Conservation (phyloP, 2,797 vertebrate species). For the Lithobates sylvaticus region DNA sequence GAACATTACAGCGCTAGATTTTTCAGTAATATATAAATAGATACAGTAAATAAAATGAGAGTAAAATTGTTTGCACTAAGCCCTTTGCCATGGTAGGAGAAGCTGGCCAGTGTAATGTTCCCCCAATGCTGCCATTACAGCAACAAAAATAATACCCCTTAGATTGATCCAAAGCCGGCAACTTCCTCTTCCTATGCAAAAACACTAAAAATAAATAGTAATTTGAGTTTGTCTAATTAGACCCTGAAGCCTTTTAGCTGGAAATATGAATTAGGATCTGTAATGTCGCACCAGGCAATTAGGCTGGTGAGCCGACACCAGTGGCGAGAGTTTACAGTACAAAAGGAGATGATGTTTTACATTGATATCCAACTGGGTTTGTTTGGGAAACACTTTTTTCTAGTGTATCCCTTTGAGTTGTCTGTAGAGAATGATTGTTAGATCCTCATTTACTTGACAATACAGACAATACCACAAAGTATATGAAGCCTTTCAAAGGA, state of each 20-base stretch:
- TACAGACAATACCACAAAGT: too few species aligned
- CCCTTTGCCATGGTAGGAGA: neutral
- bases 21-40: too few species aligned
- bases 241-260: constrained; percentile 38
- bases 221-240: constrained; percentile 48
- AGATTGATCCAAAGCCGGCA: constrained; percentile 10
- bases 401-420: neutral
- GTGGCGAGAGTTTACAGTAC: neutral
- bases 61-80: too few species aligned
- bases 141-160: neutral
- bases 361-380: neutral
- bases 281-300: constrained; percentile 24
- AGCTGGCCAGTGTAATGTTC: neutral
- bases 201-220: constrained; percentile 20
- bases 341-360: neutral
- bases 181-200: constrained; percentile 16
- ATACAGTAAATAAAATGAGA: too few species aligned
- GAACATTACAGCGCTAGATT: too few species aligned
- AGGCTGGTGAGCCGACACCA: neutral
- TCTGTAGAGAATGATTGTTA: too few species aligned
- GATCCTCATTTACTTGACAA: too few species aligned
- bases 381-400: constrained; percentile 18
- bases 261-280: constrained; percentile 38
- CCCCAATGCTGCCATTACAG: constrained; percentile 7
- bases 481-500: too few species aligned